Conservation (phyloP, 2,888 invertebrate species). For the Pyralis farinalis region DNA sequence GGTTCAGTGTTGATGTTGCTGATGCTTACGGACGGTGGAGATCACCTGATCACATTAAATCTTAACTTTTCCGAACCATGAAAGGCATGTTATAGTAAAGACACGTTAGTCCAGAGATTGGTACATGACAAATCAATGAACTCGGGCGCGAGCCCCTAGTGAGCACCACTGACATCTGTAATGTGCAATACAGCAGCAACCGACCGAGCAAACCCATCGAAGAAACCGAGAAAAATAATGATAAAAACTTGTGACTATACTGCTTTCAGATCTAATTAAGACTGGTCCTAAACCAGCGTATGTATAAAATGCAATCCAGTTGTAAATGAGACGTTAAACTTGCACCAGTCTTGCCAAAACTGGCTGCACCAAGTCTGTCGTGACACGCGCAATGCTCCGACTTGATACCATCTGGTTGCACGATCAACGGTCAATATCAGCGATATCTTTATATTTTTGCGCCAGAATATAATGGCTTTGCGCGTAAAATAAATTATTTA, state of each 20-base stretch:
- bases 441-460: conserved; percentile 11
- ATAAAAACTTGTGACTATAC: background rate
- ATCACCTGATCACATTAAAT: too few species aligned
- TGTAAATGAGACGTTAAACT: conserved; percentile 3
- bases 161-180: too few species aligned
- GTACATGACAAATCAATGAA: too few species aligned
- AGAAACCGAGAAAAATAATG: background rate
- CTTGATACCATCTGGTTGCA: conserved; percentile 8
- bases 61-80: too few species aligned
- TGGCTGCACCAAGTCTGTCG: background rate
- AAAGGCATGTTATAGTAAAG: too few species aligned
- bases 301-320: conserved; percentile 2
- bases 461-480: background rate
- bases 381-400: conserved; percentile 4
- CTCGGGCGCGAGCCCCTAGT: too few species aligned
- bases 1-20: too few species aligned
- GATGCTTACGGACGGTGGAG: too few species aligned
- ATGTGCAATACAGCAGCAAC: too few species aligned
- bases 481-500: too few species aligned
- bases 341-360: conserved; percentile 1
- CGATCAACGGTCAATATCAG: conserved; percentile 18
- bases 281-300: background rate
- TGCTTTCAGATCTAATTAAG: background rate
- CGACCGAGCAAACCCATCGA: background rate
- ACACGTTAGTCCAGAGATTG: too few species aligned